phyloP scores from a whole-genome alignment of 2,888 invertebrate species.

The Oasisia sp. region DNA sequence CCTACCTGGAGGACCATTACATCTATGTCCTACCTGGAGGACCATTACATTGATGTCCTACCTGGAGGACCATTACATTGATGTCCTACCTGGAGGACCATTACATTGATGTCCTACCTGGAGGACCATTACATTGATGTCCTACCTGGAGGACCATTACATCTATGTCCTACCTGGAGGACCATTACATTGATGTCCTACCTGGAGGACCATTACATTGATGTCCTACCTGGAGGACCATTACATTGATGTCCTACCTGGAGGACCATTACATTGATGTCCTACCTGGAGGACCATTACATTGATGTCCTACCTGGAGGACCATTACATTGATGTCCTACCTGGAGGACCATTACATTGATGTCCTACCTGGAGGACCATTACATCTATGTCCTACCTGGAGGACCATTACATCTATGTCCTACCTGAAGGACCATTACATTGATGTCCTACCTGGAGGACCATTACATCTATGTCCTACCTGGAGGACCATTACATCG shows the following conservation, averaged over 20 bases:
- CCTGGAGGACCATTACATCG: neutral
- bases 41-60: neutral
- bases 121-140: neutral
- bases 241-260: neutral
- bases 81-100: neutral
- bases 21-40: neutral
- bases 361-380: neutral
- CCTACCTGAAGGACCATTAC: neutral
- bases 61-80: neutral
- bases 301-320: neutral
- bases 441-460: constrained; percentile 26
- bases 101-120: neutral
- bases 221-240: neutral
- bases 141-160: neutral
- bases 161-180: too few relatives aligned
- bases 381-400: neutral
- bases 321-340: neutral
- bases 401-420: neutral
- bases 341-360: neutral
- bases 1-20: too few relatives aligned
- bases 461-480: neutral
- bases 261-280: neutral
- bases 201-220: neutral
- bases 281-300: neutral
- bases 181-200: neutral